These are phyloP conservation scores for Celastrina argiolus DNA, from an alignment of 2,888 invertebrate species.

Conservation along the genomic window DNA sequence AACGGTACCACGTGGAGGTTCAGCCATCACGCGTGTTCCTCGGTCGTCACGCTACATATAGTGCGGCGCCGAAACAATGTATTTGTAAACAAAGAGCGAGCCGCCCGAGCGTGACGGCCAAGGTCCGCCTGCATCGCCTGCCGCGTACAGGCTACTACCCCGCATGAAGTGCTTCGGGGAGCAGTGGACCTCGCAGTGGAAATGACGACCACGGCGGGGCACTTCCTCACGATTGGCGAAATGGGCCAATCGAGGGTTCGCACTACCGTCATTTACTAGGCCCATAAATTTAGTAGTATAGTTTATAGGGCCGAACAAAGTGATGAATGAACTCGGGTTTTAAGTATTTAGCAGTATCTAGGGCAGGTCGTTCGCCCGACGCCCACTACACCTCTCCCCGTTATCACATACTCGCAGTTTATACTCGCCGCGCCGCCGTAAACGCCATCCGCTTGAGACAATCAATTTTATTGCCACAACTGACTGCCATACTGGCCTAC, in stretches of 20 bases:
- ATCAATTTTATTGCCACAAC: constrained; percentile 48
- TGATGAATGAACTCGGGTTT: too few species aligned
- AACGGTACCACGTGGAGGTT: background rate
- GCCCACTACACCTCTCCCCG: background rate
- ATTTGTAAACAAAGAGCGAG: constrained; percentile 23
- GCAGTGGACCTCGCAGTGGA: too few species aligned
- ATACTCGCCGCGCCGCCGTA: background rate
- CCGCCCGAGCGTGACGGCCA: constrained; percentile 40
- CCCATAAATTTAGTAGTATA: too few species aligned
- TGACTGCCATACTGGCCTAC: background rate
- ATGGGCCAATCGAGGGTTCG: too few species aligned
- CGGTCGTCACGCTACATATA: background rate
- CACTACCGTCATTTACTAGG: too few species aligned
- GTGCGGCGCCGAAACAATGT: background rate
- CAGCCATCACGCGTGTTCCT: background rate
- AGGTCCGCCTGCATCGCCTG: too few species aligned
- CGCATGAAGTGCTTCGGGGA: too few species aligned
- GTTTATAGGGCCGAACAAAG: too few species aligned
- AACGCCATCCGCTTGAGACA: constrained; percentile 39
- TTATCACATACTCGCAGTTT: background rate
- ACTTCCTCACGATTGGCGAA: too few species aligned
- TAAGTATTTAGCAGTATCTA: background rate
- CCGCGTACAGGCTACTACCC: too few species aligned
- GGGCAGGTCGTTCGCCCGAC: background rate
- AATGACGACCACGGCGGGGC: too few species aligned